These are phyloP conservation scores for Bolborhynchus lineola DNA, from an alignment of 2,113 vertebrate genomes.

Conservation along the genomic window DNA sequence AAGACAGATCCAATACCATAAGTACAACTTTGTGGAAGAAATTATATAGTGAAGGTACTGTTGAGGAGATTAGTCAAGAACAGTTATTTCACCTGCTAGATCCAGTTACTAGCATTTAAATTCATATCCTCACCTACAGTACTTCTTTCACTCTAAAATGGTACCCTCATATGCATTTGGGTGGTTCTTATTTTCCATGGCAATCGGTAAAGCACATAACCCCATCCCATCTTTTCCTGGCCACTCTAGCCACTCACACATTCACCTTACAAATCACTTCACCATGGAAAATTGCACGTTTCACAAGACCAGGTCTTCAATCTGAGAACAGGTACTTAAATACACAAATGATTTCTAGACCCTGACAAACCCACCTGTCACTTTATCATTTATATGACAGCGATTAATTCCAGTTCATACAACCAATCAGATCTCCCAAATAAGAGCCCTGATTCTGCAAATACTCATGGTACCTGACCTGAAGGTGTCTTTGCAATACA, in stretches of 20 bases:
- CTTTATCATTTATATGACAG: not conserved
- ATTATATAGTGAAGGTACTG: not conserved
- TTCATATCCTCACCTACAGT: accelerated
- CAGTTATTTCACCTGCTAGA: not conserved
- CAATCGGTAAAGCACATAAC: not conserved
- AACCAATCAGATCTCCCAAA: not conserved
- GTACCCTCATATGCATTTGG: not conserved
- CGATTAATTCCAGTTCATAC: accelerated
- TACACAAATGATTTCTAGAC: not conserved
- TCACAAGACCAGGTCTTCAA: not conserved
- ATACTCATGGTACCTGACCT: not conserved
- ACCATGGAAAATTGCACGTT: not conserved
- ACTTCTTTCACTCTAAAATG: not conserved
- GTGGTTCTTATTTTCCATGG: not conserved
- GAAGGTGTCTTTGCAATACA: not conserved
- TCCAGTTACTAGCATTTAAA: not conserved
- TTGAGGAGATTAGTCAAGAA: not conserved
- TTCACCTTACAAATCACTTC: not conserved
- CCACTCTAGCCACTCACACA: not conserved
- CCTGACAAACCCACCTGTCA: not conserved
- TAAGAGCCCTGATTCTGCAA: not conserved
- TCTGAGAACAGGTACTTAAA: not conserved
- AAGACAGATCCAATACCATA: not conserved
- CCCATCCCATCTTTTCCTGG: not conserved
- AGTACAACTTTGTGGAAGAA: not conserved